These are phyloP conservation scores for Dolichoris vasculosae DNA, from an alignment of 1,140 invertebrate genomes.

Conservation along the genomic window DNA sequence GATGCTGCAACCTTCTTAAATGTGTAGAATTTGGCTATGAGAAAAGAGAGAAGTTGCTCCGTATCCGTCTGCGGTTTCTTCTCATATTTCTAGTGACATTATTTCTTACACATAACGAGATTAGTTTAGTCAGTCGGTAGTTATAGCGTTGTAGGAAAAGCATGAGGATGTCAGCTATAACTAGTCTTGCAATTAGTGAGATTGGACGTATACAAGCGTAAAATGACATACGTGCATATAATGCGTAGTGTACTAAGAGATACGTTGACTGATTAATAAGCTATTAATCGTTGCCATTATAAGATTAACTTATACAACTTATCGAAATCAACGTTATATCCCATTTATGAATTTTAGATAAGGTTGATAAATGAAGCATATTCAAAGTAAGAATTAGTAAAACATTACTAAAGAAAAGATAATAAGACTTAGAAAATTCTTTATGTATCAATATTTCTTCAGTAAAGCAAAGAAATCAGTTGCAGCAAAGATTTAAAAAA, in stretches of 20 bases:
- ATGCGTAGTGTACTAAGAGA: too few species aligned
- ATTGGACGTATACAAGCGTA: not conserved
- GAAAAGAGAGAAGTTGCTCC: not conserved
- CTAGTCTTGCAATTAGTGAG: not conserved
- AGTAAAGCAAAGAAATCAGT: too few species aligned
- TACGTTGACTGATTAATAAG: not conserved
- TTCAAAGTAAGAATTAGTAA: not conserved
- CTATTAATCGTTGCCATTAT: not conserved
- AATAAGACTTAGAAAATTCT: not conserved
- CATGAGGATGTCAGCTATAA: slow-evolving; percentile 2
- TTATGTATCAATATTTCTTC: not conserved
- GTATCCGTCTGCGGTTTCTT: not conserved
- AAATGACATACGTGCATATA: not conserved
- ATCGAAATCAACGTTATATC: not conserved
- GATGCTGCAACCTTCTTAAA: slow-evolving; percentile 30
- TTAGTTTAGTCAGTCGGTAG: slow-evolving; percentile 60
- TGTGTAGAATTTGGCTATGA: slow-evolving; percentile 12
- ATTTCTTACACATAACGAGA: slow-evolving; percentile 59
- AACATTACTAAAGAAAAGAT: not conserved
- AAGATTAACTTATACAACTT: not conserved
- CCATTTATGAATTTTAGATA: not conserved
- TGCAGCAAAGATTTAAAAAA: not conserved
- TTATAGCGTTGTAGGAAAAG: slow-evolving; percentile 20
- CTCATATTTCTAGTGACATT: slow-evolving; percentile 53
- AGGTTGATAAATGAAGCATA: not conserved